Evolutionary conservation across 2,797 vertebrate genomes (phyloP), one percentile per base, ranked within the genome.

Genomic region (Tachyglossus aculeatus): DNA sequence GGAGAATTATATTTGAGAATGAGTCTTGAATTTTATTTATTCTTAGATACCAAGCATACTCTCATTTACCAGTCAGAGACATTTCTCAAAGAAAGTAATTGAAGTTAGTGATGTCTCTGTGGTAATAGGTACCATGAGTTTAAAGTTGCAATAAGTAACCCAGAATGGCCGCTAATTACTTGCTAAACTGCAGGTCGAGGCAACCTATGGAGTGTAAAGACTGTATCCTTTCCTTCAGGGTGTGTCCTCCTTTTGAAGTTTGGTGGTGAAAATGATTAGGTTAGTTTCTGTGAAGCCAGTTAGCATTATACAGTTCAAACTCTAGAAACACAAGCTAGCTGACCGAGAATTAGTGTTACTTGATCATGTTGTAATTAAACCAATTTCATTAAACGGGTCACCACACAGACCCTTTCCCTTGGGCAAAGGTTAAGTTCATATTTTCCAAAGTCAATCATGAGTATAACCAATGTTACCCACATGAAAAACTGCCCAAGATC

Each of bases 301-400:
- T 43, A 41, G 13, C 34, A 37, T 36, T 58, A 22, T 5, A 37
- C 6, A 39, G n/a, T 15, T 55, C 34, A 29, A 56, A 54, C 8
- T 18, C 10, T 29, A 48, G 38, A 62, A 24, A 43, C 19, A 11
- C 4, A 24, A 44, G 9, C 8, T 41, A 63, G 40, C 38, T 57
- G 50, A 55, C 36, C n/a, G n/a, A 54, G 24, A 10, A 29, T 61
- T 56, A 34, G 44, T 34, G 56, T n/a, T 32, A 54, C 38, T 52
- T 39, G 31, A 66, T 67, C 66, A 51, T 44, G 54, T 36, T 60
- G 29, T 47, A 9, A 45, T 58, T 64, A 74, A 74, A 74, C 12
- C 16, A 13, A 21, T 74, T 68, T 57, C 55, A 27, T 7, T 44
- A 18, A 24, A 29, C 3, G 21, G 22, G 12, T 61, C 37, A 37